Percentiles rank a stretch among this genome's conserved stretches.
Conservation (phyloP, 1,140 invertebrate species). For the Saccostrea echinata region DNA sequence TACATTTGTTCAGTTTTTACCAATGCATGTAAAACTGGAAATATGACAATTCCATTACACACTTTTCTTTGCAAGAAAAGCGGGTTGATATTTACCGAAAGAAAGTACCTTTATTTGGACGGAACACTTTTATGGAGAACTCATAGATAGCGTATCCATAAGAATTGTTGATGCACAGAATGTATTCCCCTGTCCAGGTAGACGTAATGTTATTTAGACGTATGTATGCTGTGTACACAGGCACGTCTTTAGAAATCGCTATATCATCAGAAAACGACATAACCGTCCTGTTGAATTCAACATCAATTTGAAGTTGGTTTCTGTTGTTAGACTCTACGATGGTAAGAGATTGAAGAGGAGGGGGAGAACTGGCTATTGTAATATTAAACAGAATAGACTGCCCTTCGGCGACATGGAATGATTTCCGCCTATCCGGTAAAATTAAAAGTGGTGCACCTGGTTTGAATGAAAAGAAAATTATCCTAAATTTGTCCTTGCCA, state of each 20-base stretch:
- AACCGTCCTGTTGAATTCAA: not conserved
- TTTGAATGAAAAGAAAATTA: not conserved
- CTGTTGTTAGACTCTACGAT: not conserved
- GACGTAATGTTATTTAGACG: not conserved
- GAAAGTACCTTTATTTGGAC: not conserved
- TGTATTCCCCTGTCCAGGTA: not conserved
- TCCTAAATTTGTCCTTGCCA: not conserved
- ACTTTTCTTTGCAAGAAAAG: too few species aligned
- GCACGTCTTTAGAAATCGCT: not conserved
- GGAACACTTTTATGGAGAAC: not conserved
- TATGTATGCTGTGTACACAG: not conserved
- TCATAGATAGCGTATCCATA: not conserved
- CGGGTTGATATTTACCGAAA: not conserved
- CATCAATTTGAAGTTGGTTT: not conserved
- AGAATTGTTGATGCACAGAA: slow-evolving; percentile 9
- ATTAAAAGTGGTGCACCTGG: not conserved
- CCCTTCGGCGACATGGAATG: not conserved
- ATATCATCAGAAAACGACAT: not conserved
- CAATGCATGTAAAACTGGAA: too few species aligned
- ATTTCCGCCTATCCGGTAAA: not conserved
- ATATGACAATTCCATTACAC: too few species aligned
- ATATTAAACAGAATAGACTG: not conserved
- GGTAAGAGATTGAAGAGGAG: not conserved
- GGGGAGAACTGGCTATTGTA: not conserved
- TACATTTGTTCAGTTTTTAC: too few species aligned